Conservation (phyloP, 2,113 vertebrate genomes). For the Lepidothrix coronata region DNA sequence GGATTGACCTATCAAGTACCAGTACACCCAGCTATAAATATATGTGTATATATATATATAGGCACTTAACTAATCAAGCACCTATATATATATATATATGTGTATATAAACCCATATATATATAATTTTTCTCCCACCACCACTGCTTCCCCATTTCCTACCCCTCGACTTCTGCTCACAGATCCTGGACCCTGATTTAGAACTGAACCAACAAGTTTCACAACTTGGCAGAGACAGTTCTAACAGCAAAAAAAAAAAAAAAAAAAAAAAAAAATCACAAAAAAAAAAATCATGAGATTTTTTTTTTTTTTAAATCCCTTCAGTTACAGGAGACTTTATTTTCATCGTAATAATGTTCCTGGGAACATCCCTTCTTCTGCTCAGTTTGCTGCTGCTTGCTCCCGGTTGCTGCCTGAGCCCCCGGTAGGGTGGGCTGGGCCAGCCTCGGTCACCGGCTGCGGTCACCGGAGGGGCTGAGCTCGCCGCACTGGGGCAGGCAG, state of each 20-base stretch:
- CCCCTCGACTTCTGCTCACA: constrained; percentile 34
- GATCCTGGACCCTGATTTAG: constrained; percentile 22
- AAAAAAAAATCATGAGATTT: not conserved
- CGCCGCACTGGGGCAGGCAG: not conserved
- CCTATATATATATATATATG: constrained; percentile 47
- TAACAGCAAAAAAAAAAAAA: not conserved
- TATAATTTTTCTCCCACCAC: not conserved
- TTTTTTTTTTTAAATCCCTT: not conserved
- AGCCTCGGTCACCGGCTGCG: rapidly evolving
- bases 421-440: not conserved
- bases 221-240: constrained; percentile 22
- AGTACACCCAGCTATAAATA: not conserved
- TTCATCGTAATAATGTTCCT: constrained; percentile 8
- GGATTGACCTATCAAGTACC: constrained; percentile 14
- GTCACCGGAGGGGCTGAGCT: not conserved
- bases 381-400: not conserved
- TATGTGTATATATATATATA: constrained; percentile 32
- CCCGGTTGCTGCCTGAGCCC: not conserved
- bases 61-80: constrained; percentile 6
- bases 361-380: constrained; percentile 6
- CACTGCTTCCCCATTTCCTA: not conserved
- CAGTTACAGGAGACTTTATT: constrained; percentile 53
- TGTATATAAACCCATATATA: not conserved
- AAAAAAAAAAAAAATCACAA: not conserved
- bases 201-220: constrained; percentile 29